Evolutionary conservation across 2,113 vertebrate species (phyloP).

Genomic region (Mus spicilegus): DNA sequence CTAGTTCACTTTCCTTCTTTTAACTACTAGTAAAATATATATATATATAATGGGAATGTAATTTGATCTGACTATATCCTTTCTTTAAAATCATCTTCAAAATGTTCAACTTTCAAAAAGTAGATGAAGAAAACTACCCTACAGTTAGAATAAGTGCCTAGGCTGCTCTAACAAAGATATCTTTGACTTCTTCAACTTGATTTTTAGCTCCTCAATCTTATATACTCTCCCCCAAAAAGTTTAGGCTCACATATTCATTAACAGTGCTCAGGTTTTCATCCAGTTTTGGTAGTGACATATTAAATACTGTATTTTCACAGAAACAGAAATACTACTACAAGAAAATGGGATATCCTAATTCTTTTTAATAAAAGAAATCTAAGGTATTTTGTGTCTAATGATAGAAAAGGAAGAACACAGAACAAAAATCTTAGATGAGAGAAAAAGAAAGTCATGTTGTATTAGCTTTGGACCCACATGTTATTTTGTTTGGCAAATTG

Average conservation of each 20-base stretch:
- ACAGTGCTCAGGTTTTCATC: conserved; percentile 53
- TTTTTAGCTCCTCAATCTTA: conserved; percentile 62
- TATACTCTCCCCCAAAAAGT: not conserved
- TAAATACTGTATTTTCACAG: conserved; percentile 52
- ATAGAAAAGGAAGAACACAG: conserved; percentile 76
- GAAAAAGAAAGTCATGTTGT: conserved; percentile 53
- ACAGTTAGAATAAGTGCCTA: conserved; percentile 37
- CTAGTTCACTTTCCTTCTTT: conserved; percentile 12
- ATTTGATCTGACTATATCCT: not conserved
- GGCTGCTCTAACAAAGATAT: conserved; percentile 22
- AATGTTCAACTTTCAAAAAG: conserved; percentile 42
- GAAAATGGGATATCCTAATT: conserved; percentile 8
- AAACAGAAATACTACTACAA: conserved; percentile 9
- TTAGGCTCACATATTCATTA: conserved; percentile 10
- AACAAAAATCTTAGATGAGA: conserved; percentile 72
- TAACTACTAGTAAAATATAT: not conserved
- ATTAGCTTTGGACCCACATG: conserved; percentile 69
- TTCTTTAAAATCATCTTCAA: conserved; percentile 40
- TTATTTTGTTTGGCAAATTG: conserved; percentile 83
- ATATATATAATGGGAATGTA: conserved; percentile 5
- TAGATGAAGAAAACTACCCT: conserved; percentile 39
- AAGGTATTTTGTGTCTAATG: conserved; percentile 58
- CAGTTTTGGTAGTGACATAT: conserved; percentile 15
- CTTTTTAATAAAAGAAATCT: conserved; percentile 40
- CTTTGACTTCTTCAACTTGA: conserved; percentile 45